Conservation (phyloP, 2,888 invertebrate genomes). For the Lymantria dispar region DNA sequence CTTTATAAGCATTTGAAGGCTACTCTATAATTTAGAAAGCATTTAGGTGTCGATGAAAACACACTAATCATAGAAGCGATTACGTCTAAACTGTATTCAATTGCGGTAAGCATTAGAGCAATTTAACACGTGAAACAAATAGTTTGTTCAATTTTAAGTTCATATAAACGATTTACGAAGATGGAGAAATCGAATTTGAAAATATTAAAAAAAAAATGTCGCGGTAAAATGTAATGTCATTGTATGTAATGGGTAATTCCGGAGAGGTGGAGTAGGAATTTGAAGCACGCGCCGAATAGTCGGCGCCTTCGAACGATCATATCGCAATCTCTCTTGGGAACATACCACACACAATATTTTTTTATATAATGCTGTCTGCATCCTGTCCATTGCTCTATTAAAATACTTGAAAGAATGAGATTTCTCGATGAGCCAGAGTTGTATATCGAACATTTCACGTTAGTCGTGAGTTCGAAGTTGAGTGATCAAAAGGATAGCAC, state of each 20-base stretch:
- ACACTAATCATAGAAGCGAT: constrained; percentile 28
- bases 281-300: constrained; percentile 75
- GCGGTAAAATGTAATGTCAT: constrained; percentile 72
- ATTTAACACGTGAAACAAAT: constrained; percentile 47
- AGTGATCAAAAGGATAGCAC: constrained; percentile 53
- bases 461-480: constrained; percentile 29
- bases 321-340: constrained; percentile 73
- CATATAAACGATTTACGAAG: constrained; percentile 73
- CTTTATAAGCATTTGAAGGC: constrained; percentile 22
- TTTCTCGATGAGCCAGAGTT: constrained; percentile 39
- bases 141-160: constrained; percentile 66
- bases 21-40: constrained; percentile 24
- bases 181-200: constrained; percentile 60
- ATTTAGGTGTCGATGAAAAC: constrained; percentile 31
- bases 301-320: constrained; percentile 62
- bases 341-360: constrained; percentile 43
- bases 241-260: constrained; percentile 74
- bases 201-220: constrained; percentile 52
- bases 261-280: constrained; percentile 59
- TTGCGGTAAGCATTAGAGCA: constrained; percentile 49
- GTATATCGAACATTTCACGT: constrained; percentile 41
- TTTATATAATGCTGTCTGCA: constrained; percentile 22
- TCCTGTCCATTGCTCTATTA: constrained; percentile 49
- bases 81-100: constrained; percentile 27
- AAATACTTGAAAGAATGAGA: constrained; percentile 7